phyloP scores from a whole-genome alignment of 2,797 vertebrate genomes.

The Hylomyscus alleni region DNA sequence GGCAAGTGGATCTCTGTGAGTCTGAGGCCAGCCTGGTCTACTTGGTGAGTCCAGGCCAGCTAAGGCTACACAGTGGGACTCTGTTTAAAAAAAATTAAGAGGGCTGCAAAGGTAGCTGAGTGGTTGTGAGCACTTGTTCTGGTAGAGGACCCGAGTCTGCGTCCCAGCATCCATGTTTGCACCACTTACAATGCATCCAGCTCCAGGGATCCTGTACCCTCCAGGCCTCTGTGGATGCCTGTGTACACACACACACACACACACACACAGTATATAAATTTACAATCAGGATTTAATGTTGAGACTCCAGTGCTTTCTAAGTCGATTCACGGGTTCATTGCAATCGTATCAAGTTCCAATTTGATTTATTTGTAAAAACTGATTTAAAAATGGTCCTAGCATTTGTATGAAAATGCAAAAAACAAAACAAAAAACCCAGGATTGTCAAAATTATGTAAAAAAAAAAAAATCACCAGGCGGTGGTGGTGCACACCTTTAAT shows the following conservation, averaged over 20 bases:
- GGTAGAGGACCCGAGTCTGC: not conserved
- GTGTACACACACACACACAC: not conserved
- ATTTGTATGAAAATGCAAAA: not conserved
- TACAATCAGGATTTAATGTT: not conserved
- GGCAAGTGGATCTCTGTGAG: not conserved
- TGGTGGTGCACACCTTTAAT: too few species aligned
- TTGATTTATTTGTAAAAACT: constrained; percentile 31
- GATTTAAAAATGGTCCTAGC: constrained; percentile 15
- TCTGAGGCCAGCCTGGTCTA: not conserved
- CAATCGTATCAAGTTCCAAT: constrained; percentile 23
- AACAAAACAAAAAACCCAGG: not conserved
- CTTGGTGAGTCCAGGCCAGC: not conserved
- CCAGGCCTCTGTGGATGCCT: not conserved
- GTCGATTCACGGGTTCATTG: not conserved
- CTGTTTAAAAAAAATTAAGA: not conserved
- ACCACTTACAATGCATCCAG: not conserved
- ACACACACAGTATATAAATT: not conserved
- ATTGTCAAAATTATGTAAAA: not conserved
- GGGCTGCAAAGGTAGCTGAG: not conserved
- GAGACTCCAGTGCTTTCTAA: not conserved
- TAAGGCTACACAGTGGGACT: not conserved
- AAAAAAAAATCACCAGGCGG: not conserved
- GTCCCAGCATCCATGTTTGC: not conserved
- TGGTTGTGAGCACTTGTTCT: not conserved
- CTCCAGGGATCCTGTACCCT: too few species aligned